Base-by-base conservation (phyloP, 1,140 invertebrate genomes). In the Trachymyrmex cornetzi region DNA sequence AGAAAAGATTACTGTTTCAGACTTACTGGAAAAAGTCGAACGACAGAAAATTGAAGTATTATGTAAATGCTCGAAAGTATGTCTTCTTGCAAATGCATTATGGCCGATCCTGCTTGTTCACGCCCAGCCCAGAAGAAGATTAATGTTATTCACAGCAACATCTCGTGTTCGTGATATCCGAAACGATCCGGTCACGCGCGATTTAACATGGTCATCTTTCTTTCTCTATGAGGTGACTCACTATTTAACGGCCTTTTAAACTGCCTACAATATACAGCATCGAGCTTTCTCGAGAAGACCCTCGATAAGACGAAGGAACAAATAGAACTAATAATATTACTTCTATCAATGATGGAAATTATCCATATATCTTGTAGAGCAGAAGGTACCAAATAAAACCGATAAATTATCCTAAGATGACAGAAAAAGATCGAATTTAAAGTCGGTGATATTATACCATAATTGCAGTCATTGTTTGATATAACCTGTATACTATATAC, bases 221-320 rank as follows among this genome's bases (percentile, higher is more conserved):
- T 85, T 38, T 59, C 59, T 61, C n/a, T 75, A 84, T 44, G 38
- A 69, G 44, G 34, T 90, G 89, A 90, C 85, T 90, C 89, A 90
- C 19, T 63, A 75, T 87, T 89, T 89, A 89, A 90, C 72, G 79
- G 59, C 55, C 63, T 75, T 79, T 87, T 89, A 87, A 89, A 67
- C 74, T 61, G 38, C 14, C 80, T 48, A 57, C 63, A 69, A 84
- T 61, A 74, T 50, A 16, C 69, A 48, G 80, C 53, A 59, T 38
- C 19, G 24, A 61, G 55, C 27, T 61, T 75, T 61, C 80, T 74
- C 77, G 34, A 44, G 27, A 55, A 59, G 55, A 48, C 34, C 19
- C 80, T 63, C 55, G 80, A 84, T 84, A 84, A 84, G 38, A 53
- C 19, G 69, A 50, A 84, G 55, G 55, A 61, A 74, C 55, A 74